phyloP scores from a whole-genome alignment of 2,113 vertebrate genomes.

The Cyprinodon brontotheroides region DNA sequence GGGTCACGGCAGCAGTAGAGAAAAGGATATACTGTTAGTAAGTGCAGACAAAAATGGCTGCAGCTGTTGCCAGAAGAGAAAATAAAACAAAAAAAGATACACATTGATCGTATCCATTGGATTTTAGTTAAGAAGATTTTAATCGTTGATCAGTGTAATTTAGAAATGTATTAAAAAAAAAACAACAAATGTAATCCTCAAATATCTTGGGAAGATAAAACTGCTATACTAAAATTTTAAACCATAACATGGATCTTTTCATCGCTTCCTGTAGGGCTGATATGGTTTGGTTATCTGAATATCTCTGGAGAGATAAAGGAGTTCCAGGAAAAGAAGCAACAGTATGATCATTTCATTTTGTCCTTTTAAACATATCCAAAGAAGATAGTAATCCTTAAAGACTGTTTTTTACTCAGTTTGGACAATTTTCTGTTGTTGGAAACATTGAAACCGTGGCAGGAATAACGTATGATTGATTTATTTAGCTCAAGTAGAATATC shows the following conservation, averaged over 20 bases:
- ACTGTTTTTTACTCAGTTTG: not conserved
- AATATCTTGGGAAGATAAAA: not conserved
- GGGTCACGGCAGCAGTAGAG: conserved; percentile 51
- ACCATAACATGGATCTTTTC: not conserved
- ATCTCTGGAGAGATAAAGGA: conserved; percentile 1
- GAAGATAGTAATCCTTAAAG: not conserved
- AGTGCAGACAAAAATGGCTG: conserved; percentile 40
- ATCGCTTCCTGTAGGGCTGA: conserved; percentile 11
- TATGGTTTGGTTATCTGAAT: conserved; percentile 26
- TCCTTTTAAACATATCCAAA: not conserved
- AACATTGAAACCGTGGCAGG: too few relatives aligned
- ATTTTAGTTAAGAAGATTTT: too few relatives aligned
- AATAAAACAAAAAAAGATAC: not conserved
- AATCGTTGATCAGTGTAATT: not conserved
- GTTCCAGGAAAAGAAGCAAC: not conserved
- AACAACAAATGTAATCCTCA: not conserved
- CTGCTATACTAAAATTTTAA: not conserved
- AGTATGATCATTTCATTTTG: not conserved
- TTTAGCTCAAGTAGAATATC: too few relatives aligned
- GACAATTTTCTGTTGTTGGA: too few relatives aligned
- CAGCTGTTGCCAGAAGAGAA: conserved; percentile 22
- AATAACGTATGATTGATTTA: too few relatives aligned
- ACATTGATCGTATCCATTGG: not conserved
- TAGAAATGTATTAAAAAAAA: conserved; percentile 14
- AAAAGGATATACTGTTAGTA: conserved; percentile 37